phyloP scores from a whole-genome alignment of 2,113 vertebrate species.

The Meriones unguiculatus region DNA sequence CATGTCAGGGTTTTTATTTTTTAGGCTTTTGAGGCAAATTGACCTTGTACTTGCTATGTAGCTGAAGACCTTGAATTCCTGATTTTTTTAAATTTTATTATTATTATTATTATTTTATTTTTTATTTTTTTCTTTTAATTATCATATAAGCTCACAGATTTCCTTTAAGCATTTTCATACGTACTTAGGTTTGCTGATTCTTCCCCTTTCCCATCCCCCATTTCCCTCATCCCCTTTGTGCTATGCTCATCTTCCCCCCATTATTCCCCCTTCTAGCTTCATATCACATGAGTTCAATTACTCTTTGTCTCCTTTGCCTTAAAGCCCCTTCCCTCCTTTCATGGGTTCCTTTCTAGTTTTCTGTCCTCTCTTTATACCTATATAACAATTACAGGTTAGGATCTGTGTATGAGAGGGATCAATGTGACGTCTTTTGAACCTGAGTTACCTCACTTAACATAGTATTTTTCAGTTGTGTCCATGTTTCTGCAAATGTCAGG shows the following conservation, averaged over 20 bases:
- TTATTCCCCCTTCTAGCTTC: not conserved
- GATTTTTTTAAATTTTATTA: no score
- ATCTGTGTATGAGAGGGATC: not conserved
- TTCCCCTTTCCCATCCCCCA: not conserved
- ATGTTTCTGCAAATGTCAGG: not conserved
- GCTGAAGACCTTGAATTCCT: not conserved
- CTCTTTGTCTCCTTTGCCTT: not conserved
- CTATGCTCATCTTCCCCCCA: no score
- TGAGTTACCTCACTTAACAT: not conserved
- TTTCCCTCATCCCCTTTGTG: no score
- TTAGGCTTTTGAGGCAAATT: not conserved
- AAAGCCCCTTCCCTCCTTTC: not conserved
- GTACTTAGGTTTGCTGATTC: not conserved
- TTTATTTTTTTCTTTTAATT: no score
- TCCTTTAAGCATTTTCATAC: not conserved
- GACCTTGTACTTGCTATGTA: not conserved
- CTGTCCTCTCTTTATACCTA: not conserved
- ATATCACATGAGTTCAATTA: not conserved
- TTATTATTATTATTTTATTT: no score
- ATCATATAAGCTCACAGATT: not conserved
- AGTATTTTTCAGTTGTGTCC: not conserved
- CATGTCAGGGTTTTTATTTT: not conserved
- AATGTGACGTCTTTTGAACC: not conserved
- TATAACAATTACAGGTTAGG: not conserved
- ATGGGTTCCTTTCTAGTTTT: not conserved